phyloP scores from a whole-genome alignment of 2,888 invertebrate genomes.

The Eristalis pertinax region DNA sequence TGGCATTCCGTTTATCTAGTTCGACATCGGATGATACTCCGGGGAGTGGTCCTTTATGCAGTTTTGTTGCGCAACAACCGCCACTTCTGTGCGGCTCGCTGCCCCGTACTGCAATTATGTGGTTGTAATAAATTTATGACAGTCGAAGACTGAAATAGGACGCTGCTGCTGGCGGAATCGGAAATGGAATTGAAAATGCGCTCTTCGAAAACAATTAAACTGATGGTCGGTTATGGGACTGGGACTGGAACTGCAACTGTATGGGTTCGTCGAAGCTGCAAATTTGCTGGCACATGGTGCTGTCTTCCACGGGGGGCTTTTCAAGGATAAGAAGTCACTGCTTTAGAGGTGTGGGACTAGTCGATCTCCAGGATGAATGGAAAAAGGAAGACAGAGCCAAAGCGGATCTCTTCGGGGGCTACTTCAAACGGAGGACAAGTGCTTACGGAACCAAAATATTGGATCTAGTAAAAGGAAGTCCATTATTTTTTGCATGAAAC shows the following conservation, averaged over 20 bases:
- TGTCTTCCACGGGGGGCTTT: background rate
- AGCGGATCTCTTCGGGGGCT: too few species aligned
- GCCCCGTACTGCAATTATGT: conserved; percentile 18
- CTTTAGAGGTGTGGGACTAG: too few species aligned
- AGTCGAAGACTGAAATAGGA: conserved; percentile 46
- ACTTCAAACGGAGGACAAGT: too few species aligned
- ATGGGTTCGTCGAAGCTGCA: background rate
- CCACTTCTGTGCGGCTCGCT: background rate
- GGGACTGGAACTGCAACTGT: background rate
- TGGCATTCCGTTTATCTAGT: conserved; percentile 55
- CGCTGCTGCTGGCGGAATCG: conserved; percentile 16
- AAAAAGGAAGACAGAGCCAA: too few species aligned
- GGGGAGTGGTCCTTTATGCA: background rate
- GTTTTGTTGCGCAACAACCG: conserved; percentile 37
- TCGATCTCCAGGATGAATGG: too few species aligned
- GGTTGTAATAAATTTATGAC: conserved; percentile 59
- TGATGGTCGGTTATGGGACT: conserved; percentile 39
- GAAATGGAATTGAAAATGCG: conserved; percentile 27
- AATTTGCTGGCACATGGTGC: background rate
- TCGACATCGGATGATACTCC: conserved; percentile 21
- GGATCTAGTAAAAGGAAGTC: too few species aligned
- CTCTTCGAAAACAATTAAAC: conserved; percentile 13
- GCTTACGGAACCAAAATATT: too few species aligned
- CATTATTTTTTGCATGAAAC: too few species aligned
- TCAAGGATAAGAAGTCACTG: too few species aligned